These are phyloP conservation scores for Zygothrica quintamaculata DNA, from an alignment of 2,888 invertebrate genomes.

Conservation along the genomic window DNA sequence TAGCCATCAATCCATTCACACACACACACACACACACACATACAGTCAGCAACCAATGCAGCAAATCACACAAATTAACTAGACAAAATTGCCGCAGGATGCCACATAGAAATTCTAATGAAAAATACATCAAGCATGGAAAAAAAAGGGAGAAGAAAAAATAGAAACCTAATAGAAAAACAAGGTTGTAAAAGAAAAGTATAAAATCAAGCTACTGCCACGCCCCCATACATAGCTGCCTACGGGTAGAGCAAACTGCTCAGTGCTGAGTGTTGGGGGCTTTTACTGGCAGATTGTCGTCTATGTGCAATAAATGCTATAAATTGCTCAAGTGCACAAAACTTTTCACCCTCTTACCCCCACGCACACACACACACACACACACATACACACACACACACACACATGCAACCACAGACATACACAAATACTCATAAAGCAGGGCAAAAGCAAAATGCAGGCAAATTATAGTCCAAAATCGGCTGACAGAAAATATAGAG, in stretches of 20 bases:
- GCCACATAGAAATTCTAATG: constrained; percentile 59
- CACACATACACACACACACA: not conserved
- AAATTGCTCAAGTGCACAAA: constrained; percentile 72
- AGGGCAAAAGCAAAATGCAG: constrained; percentile 59
- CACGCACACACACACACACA: not conserved
- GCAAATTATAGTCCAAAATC: constrained; percentile 64
- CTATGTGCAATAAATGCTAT: constrained; percentile 66
- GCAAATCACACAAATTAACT: constrained; percentile 79
- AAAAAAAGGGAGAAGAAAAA: not conserved
- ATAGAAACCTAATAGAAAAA: too few species aligned
- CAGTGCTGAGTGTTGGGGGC: not conserved
- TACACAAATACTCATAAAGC: constrained; percentile 1
- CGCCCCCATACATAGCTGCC: too few species aligned
- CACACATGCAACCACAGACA: not conserved
- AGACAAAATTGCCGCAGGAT: constrained; percentile 76
- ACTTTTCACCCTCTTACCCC: constrained; percentile 7
- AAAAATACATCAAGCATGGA: constrained; percentile 54
- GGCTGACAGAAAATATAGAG: constrained; percentile 15
- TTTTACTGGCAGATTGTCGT: constrained; percentile 37
- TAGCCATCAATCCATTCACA: not conserved
- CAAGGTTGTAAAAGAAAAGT: too few species aligned
- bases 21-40: not conserved
- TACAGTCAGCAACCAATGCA: constrained; percentile 46
- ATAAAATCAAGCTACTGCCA: not conserved
- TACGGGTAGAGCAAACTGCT: too few species aligned